Percentiles rank a stretch among this genome's conserved stretches.
These are phyloP conservation scores for Monochamus saltuarius DNA, from an alignment of 1,140 invertebrate species.

Conservation along the genomic window DNA sequence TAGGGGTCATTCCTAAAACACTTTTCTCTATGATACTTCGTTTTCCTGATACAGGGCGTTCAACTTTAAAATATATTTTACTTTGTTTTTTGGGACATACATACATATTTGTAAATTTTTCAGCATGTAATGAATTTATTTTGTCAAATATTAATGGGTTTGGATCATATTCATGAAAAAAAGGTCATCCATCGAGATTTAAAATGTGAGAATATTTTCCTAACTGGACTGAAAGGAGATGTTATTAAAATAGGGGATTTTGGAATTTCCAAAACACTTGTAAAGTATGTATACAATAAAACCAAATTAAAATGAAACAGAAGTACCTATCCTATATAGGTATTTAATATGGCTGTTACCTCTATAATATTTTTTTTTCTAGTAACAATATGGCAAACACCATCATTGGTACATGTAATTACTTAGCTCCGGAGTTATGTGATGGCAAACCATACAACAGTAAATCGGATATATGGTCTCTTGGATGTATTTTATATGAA, in stretches of 20 bases:
- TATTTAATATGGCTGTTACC: too few relatives aligned
- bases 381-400: constrained; percentile 57
- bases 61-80: too few relatives aligned
- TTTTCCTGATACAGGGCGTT: too few relatives aligned
- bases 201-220: constrained; percentile 76
- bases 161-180: constrained; percentile 72
- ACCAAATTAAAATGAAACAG: too few relatives aligned
- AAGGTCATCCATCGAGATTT: constrained; percentile 74
- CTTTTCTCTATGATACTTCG: too few relatives aligned
- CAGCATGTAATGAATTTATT: constrained; percentile 59
- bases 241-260: constrained; percentile 78
- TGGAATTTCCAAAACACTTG: constrained; percentile 72
- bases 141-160: constrained; percentile 67
- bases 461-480: constrained; percentile 83
- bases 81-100: neutral
- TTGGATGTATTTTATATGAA: constrained; percentile 84
- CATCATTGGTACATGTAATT: constrained; percentile 79
- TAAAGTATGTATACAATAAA: constrained; percentile 36
- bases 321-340: too few relatives aligned
- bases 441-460: constrained; percentile 71
- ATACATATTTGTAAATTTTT: constrained; percentile 5
- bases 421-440: constrained; percentile 84
- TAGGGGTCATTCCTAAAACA: too few relatives aligned
- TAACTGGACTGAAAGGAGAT: constrained; percentile 59
- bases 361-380: constrained; percentile 15